Conservation (phyloP, 2,888 invertebrate species). For the Colostygia pectinataria region DNA sequence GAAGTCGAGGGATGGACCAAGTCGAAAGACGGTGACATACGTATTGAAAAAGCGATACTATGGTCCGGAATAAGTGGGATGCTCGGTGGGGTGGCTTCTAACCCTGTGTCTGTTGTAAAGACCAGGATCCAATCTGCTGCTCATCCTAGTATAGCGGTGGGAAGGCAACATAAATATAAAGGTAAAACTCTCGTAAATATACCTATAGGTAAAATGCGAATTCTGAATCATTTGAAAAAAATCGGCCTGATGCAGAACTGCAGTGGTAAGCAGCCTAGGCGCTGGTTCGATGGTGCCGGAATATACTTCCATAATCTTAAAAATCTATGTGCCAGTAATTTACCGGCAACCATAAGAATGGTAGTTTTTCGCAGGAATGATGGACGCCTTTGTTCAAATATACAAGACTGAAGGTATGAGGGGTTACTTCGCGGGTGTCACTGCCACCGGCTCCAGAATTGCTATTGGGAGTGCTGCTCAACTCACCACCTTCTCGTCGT, state of each 20-base stretch:
- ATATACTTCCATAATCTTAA: too few relatives aligned
- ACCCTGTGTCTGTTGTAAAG: constrained; percentile 91
- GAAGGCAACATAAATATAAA: constrained; percentile 89
- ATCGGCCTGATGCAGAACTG: too few relatives aligned
- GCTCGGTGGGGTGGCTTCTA: constrained; percentile 86
- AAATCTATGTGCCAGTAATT: too few relatives aligned
- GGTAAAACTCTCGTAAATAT: constrained; percentile 47
- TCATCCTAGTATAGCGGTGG: constrained; percentile 90
- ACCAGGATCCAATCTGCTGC: constrained; percentile 90
- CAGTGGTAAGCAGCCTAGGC: too few relatives aligned
- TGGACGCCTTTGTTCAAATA: constrained; percentile 75
- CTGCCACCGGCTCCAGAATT: constrained; percentile 87
- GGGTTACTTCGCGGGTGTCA: constrained; percentile 91
- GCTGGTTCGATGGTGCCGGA: too few relatives aligned
- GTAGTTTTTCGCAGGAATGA: constrained; percentile 67
- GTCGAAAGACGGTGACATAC: constrained; percentile 59
- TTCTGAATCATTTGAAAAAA: too few relatives aligned
- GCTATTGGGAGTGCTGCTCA: constrained; percentile 93
- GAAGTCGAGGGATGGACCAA: constrained; percentile 82
- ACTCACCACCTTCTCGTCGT: constrained; percentile 89
- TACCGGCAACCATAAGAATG: too few relatives aligned
- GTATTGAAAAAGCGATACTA: constrained; percentile 60
- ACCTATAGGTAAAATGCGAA: too few relatives aligned
- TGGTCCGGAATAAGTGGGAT: constrained; percentile 84
- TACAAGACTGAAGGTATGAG: constrained; percentile 77